These are phyloP conservation scores for Sinhomidia bicolor DNA, from an alignment of 2,888 invertebrate genomes.

Conservation along the genomic window DNA sequence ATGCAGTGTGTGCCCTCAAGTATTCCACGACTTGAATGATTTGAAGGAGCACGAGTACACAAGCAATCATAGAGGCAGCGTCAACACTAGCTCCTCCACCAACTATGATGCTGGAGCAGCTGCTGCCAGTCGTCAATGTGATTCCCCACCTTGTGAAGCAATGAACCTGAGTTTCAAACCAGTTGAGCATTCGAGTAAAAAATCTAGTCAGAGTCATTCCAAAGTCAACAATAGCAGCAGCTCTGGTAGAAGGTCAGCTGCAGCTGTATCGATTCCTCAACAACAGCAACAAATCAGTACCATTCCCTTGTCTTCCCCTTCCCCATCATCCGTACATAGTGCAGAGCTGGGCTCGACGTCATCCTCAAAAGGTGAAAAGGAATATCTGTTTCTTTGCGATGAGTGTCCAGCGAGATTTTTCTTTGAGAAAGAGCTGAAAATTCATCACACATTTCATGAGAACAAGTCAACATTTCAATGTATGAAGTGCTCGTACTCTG, in stretches of 20 bases:
- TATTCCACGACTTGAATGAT: conserved; percentile 90
- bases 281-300: background rate
- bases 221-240: conserved; percentile 57
- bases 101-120: background rate
- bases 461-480: conserved; percentile 87
- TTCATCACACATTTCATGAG: conserved; percentile 88
- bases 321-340: conserved; percentile 41
- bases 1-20: conserved; percentile 92
- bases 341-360: background rate
- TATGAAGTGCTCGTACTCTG: conserved; percentile 89
- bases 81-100: background rate
- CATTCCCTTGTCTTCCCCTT: conserved; percentile 39
- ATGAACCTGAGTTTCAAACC: conserved; percentile 68
- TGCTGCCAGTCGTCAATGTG: conserved; percentile 36
- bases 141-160: conserved; percentile 68
- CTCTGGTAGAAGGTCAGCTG: conserved; percentile 49
- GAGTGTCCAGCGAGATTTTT: conserved; percentile 93
- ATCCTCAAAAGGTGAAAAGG: conserved; percentile 25
- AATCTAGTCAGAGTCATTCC: conserved; percentile 54
- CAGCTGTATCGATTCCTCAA: background rate
- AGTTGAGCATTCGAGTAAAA: conserved; percentile 33
- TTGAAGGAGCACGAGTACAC: conserved; percentile 92
- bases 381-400: conserved; percentile 86
- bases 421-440: conserved; percentile 87
- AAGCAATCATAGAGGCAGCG: conserved; percentile 84